Percentiles rank a stretch among this genome's conserved stretches.
These are phyloP conservation scores for Syrmaticus mikado DNA, from an alignment of 2,113 vertebrate genomes.

Conservation along the genomic window DNA sequence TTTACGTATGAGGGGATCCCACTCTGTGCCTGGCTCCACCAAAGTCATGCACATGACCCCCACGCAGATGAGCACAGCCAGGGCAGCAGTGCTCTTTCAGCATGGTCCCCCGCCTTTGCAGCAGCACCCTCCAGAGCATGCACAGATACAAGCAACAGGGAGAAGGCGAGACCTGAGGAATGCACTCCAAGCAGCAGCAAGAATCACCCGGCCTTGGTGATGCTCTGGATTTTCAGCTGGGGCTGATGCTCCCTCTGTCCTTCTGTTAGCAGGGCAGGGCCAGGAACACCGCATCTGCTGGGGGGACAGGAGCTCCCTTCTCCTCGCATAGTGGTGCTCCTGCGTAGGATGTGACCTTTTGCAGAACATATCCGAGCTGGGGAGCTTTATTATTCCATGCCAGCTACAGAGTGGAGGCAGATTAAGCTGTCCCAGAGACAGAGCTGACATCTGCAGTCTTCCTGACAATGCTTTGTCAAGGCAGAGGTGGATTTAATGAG, in stretches of 20 bases:
- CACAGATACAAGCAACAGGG: rapidly evolving
- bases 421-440: constrained; percentile 40
- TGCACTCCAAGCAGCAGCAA: background rate
- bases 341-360: constrained; percentile 30
- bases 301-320: background rate
- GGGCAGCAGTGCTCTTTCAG: background rate
- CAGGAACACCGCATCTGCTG: background rate
- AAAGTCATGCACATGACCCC: background rate
- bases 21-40: background rate
- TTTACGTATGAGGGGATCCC: background rate
- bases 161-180: background rate
- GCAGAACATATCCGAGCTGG: background rate
- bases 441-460: constrained; percentile 48
- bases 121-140: background rate
- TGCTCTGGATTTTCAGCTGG: background rate
- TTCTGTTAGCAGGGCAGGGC: background rate
- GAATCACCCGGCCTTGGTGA: background rate
- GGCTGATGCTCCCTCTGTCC: background rate
- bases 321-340: background rate
- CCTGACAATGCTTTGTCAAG: constrained; percentile 17
- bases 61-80: background rate
- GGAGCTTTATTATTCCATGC: constrained; percentile 27
- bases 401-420: constrained; percentile 8
- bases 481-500: constrained; percentile 37
- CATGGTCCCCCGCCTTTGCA: background rate